A percentile compares a stretch with the other conserved stretches of the same genome.
Evolutionary conservation across 2,113 vertebrate genomes (phyloP).

Genomic region (Oncorhynchus keta): DNA sequence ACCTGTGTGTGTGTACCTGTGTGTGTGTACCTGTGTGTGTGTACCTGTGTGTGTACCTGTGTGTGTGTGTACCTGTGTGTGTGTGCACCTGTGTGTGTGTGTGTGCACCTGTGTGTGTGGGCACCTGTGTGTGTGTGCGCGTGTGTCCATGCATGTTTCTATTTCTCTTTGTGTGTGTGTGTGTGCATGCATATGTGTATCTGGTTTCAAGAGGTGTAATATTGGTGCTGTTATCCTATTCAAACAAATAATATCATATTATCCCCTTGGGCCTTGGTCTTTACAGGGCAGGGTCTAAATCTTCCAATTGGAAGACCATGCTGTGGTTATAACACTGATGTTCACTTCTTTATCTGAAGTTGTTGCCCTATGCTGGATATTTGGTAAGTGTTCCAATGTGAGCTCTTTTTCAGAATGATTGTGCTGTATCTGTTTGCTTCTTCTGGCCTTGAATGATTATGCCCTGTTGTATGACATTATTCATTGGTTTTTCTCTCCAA

Average conservation of each 20-base stretch:
- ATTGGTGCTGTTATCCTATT: background rate
- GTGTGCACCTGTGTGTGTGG: background rate
- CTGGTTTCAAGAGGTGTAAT: background rate
- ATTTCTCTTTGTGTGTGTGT: background rate
- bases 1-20: background rate
- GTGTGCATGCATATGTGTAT: background rate
- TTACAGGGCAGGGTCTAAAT: background rate
- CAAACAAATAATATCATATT: background rate
- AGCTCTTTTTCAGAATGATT: background rate
- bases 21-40: background rate
- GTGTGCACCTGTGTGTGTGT: too few relatives aligned
- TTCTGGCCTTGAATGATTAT: background rate
- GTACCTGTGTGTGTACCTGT: too few relatives aligned
- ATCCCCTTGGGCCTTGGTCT: background rate
- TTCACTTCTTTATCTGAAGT: background rate
- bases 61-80: too few relatives aligned
- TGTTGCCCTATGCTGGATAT: background rate
- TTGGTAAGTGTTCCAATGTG: background rate
- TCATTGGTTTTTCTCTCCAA: too few relatives aligned
- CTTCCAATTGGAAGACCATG: background rate
- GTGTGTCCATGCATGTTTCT: slow-evolving; percentile 1
- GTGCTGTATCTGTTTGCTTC: background rate
- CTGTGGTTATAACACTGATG: background rate
- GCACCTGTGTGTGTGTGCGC: background rate
- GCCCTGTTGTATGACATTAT: background rate